These are phyloP conservation scores for Liopterus haemorrhoidalis DNA, from an alignment of 2,888 invertebrate genomes.

Conservation along the genomic window DNA sequence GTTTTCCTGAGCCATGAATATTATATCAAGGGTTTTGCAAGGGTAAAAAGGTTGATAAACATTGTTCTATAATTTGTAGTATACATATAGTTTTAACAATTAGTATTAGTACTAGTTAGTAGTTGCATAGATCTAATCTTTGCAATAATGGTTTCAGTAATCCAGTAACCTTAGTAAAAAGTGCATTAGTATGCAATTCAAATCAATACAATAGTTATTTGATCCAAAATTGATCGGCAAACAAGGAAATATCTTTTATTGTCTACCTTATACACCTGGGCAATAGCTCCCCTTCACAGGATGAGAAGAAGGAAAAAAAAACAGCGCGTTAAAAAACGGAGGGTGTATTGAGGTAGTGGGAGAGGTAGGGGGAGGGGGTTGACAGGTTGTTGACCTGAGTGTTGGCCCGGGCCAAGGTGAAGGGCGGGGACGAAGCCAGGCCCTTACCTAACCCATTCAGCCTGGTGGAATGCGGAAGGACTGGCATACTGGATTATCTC, in stretches of 20 bases:
- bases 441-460: conserved; percentile 24
- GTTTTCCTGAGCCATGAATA: too few species aligned
- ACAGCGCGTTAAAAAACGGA: conserved; percentile 17
- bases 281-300: conserved; percentile 1
- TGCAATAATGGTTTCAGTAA: too few species aligned
- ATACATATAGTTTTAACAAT: too few species aligned
- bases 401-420: conserved; percentile 10
- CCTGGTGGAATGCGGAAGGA: conserved; percentile 22
- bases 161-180: conserved; percentile 3
- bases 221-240: conserved; percentile 24
- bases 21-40: too few species aligned
- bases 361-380: conserved; percentile 15
- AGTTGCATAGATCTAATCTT: too few species aligned
- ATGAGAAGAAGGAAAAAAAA: conserved; percentile 12
- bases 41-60: too few species aligned
- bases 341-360: conserved; percentile 7
- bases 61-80: too few species aligned
- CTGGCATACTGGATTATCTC: conserved; percentile 19
- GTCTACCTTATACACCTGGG: conserved; percentile 18
- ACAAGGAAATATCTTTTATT: conserved; percentile 23
- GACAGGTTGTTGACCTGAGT: conserved; percentile 13
- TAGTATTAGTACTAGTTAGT: too few species aligned
- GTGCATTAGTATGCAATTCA: background rate
- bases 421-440: conserved; percentile 7
- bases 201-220: conserved; percentile 19